Conservation (phyloP, 1,140 invertebrate species). For the Samia ricini region DNA sequence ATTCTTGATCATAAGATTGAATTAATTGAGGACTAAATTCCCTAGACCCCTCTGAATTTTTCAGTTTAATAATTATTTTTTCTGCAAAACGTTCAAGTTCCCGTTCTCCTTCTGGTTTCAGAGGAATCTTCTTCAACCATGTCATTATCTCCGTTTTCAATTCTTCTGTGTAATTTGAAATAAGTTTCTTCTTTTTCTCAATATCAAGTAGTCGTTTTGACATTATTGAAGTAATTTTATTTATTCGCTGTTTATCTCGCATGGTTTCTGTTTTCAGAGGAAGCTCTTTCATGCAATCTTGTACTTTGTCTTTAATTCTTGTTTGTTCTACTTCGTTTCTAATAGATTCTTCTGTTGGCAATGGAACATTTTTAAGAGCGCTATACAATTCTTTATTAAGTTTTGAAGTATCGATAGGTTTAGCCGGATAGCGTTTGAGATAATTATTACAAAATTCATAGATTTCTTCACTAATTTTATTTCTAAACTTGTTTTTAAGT, state of each 20-base stretch:
- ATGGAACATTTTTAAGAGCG: conserved; percentile 24
- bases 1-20: neutral
- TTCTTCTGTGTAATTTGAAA: neutral
- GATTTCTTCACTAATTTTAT: conserved; percentile 21
- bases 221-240: conserved; percentile 14
- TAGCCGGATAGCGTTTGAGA: conserved; percentile 19
- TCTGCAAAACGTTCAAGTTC: neutral
- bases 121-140: conserved; percentile 13
- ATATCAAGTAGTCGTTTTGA: conserved; percentile 16
- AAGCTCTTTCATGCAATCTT: conserved; percentile 26
- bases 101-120: conserved; percentile 2
- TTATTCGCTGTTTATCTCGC: neutral
- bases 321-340: conserved; percentile 30
- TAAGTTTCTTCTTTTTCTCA: conserved; percentile 2
- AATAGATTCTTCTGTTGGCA: conserved; percentile 27
- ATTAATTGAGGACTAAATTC: neutral
- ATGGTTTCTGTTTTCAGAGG: conserved; percentile 15
- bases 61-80: conserved; percentile 9
- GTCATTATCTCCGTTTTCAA: conserved; percentile 6
- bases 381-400: conserved; percentile 26
- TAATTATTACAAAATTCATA: conserved; percentile 29
- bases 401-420: conserved; percentile 17
- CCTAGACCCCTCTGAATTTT: conserved; percentile 4
- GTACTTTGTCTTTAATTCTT: conserved; percentile 28
- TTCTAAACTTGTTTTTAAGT: conserved; percentile 21